These are phyloP conservation scores for Elymnias hypermnestra DNA, from an alignment of 1,140 invertebrate species.

Conservation along the genomic window DNA sequence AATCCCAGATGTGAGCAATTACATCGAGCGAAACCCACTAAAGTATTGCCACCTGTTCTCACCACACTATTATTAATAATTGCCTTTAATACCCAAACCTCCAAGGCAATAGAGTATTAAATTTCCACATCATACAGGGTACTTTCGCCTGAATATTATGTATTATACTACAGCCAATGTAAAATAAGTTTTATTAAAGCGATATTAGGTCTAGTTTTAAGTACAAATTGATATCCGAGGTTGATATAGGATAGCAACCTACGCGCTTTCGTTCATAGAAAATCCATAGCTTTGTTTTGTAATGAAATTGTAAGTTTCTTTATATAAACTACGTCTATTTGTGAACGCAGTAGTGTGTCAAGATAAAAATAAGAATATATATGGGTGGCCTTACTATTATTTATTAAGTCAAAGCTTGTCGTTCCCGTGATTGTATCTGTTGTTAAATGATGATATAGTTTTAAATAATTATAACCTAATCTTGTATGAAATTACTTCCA, in stretches of 20 bases:
- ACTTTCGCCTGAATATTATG: constrained; percentile 19
- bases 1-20: constrained; percentile 55
- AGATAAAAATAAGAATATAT: constrained; percentile 33
- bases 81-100: constrained; percentile 28
- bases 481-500: no score
- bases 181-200: constrained; percentile 31
- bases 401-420: constrained; percentile 11
- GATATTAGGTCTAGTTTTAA: constrained; percentile 28
- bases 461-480: no score
- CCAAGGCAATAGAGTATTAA: constrained; percentile 23
- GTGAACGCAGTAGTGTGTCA: constrained; percentile 38
- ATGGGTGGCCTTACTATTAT: constrained; percentile 61
- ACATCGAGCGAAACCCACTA: constrained; percentile 56
- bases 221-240: constrained; percentile 13
- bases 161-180: constrained; percentile 9
- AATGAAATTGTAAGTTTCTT: constrained; percentile 71
- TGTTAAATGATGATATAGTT: no score
- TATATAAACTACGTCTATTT: constrained; percentile 56
- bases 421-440: no score
- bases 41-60: constrained; percentile 64
- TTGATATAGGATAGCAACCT: constrained; percentile 59
- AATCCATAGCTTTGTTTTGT: constrained; percentile 69
- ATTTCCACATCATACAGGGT: constrained; percentile 22
- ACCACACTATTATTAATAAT: constrained; percentile 55
- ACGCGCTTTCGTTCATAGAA: constrained; percentile 69